Conservation (phyloP, 1,140 invertebrate genomes). For the Parasteatoda tepidariorum region DNA sequence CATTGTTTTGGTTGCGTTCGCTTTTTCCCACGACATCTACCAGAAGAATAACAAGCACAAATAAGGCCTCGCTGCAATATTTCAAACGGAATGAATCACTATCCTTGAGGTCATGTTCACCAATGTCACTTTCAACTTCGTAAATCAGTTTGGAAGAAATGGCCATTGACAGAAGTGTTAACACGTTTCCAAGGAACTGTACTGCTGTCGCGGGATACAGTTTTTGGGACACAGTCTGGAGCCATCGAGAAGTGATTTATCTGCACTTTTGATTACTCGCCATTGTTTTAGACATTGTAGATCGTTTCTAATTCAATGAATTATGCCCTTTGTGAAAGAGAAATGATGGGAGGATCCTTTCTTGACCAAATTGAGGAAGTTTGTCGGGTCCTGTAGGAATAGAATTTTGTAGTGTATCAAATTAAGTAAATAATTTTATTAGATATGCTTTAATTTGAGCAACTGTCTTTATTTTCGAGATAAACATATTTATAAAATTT, state of each 20-base stretch:
- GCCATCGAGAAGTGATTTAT: neutral
- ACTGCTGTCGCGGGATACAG: neutral
- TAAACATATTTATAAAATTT: too few species aligned
- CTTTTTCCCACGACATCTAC: neutral
- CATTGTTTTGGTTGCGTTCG: neutral
- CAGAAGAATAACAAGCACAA: neutral
- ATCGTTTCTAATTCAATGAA: neutral
- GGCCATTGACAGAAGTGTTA: neutral
- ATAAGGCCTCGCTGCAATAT: neutral
- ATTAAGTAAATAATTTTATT: too few species aligned
- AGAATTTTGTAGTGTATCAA: too few species aligned
- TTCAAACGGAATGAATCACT: neutral
- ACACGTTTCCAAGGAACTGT: neutral
- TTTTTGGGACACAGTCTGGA: neutral
- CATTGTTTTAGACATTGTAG: neutral
- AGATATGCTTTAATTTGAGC: too few species aligned
- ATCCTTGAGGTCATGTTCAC: neutral
- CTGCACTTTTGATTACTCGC: neutral
- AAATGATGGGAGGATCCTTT: neutral
- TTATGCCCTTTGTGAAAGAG: neutral
- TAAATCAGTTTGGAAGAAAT: neutral
- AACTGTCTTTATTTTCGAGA: too few species aligned
- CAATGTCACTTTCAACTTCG: neutral
- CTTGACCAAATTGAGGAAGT: too few species aligned
- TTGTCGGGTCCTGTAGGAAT: too few species aligned